Percentiles rank a stretch among this genome's conserved stretches.
These are phyloP conservation scores for Dolichoris vasculosae DNA, from an alignment of 1,140 invertebrate genomes.

Conservation along the genomic window DNA sequence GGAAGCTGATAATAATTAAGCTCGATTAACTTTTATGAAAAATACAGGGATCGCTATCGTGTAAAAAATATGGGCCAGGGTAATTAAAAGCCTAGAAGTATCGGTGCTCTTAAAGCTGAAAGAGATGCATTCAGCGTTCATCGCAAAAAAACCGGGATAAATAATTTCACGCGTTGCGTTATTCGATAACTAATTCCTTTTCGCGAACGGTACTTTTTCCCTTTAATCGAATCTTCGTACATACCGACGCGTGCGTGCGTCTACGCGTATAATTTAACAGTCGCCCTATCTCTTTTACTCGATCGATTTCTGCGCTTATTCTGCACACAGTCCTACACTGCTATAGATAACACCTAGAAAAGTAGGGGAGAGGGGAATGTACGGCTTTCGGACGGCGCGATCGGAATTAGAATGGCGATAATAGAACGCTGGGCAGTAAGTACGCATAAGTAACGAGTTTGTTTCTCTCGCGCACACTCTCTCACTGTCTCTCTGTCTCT, in stretches of 20 bases:
- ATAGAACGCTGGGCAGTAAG: conserved; percentile 52
- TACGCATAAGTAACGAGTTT: conserved; percentile 45
- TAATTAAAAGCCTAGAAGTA: too few species aligned
- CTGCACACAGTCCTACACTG: background rate
- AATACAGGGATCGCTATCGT: background rate
- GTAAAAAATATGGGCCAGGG: background rate
- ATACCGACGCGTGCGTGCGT: background rate
- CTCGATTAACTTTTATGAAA: background rate
- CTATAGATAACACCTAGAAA: conserved; percentile 6
- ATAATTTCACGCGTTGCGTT: background rate
- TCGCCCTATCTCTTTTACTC: background rate
- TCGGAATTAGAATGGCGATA: conserved; percentile 62
- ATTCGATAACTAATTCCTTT: background rate
- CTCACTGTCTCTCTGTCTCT: conserved; percentile 19
- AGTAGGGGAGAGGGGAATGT: conserved; percentile 17
- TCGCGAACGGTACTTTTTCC: background rate
- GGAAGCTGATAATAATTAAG: background rate
- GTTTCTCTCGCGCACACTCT: too few species aligned
- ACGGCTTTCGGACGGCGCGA: conserved; percentile 49
- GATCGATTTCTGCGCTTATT: conserved; percentile 36
- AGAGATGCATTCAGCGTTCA: too few species aligned
- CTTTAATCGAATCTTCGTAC: background rate
- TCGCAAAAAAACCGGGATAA: background rate
- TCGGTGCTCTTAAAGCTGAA: too few species aligned
- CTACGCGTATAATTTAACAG: background rate